phyloP scores from a whole-genome alignment of 2,888 invertebrate species.

The Oxytorus armatus region DNA sequence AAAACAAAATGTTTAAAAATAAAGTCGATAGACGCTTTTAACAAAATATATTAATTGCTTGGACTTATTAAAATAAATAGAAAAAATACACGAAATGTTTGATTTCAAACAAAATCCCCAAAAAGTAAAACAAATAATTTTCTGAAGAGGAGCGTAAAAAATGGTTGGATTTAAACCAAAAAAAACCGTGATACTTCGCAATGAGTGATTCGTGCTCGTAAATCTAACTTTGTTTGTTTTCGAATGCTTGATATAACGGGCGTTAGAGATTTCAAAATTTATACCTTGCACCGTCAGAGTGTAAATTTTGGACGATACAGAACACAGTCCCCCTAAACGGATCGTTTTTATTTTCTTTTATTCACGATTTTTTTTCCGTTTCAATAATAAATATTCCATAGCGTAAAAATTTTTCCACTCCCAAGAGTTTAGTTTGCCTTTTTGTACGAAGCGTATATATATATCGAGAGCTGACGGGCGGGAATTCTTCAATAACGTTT shows the following conservation, averaged over 20 bases:
- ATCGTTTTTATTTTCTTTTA: conserved; percentile 14
- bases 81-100: not conserved
- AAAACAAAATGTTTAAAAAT: not conserved
- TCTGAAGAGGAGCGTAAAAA: not conserved
- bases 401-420: conserved; percentile 9
- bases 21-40: too few species aligned
- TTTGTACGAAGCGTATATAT: conserved; percentile 29
- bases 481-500: conserved; percentile 37
- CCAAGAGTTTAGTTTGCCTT: conserved; percentile 24
- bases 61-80: too few species aligned
- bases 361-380: conserved; percentile 28
- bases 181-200: conserved; percentile 27
- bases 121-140: conserved; percentile 4
- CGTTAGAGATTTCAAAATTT: conserved; percentile 5
- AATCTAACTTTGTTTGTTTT: conserved; percentile 55
- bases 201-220: conserved; percentile 28
- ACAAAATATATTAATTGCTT: not conserved
- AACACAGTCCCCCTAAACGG: not conserved
- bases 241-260: conserved; percentile 21
- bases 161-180: not conserved
- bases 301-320: conserved; percentile 42
- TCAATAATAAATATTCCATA: conserved; percentile 27
- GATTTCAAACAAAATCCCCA: not conserved
- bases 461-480: not conserved
- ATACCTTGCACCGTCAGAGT: conserved; percentile 3